These are phyloP conservation scores for Hippocampus kuda DNA, from an alignment of 2,797 vertebrate genomes.

Conservation along the genomic window DNA sequence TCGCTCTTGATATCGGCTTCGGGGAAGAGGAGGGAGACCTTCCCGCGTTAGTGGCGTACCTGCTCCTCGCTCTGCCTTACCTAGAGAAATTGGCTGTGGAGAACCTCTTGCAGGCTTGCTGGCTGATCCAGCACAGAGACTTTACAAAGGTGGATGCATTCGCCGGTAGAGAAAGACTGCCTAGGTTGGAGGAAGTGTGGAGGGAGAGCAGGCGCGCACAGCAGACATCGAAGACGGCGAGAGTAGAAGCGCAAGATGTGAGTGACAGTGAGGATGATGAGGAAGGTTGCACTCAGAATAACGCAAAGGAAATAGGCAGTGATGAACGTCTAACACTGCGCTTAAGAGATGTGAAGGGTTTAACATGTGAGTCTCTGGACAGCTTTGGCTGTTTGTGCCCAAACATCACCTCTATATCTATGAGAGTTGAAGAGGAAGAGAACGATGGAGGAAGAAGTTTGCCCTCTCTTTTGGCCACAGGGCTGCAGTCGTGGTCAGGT, in stretches of 20 bases:
- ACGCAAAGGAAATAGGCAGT: not conserved
- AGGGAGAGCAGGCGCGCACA: slow-evolving; percentile 11
- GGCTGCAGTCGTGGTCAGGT: slow-evolving; percentile 49
- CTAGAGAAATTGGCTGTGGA: slow-evolving; percentile 63
- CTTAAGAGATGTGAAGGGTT: slow-evolving; percentile 53
- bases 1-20: slow-evolving; percentile 62
- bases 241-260: slow-evolving; percentile 2
- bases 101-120: slow-evolving; percentile 51
- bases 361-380: slow-evolving; percentile 52
- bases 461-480: slow-evolving; percentile 2
- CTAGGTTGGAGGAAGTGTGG: slow-evolving; percentile 58
- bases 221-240: not conserved
- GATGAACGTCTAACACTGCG: slow-evolving; percentile 27
- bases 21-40: slow-evolving; percentile 6
- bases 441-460: slow-evolving; percentile 9
- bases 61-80: slow-evolving; percentile 67
- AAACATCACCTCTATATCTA: slow-evolving; percentile 32
- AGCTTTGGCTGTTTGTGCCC: slow-evolving; percentile 57
- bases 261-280: slow-evolving; percentile 32
- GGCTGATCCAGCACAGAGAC: slow-evolving; percentile 41
- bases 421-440: slow-evolving; percentile 35
- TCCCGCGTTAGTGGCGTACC: slow-evolving; percentile 47
- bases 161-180: slow-evolving; percentile 47
- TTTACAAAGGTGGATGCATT: slow-evolving; percentile 30
- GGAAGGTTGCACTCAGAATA: slow-evolving; percentile 9